Conservation (phyloP, 2,888 invertebrate species). For the Coenonympha arcania region DNA sequence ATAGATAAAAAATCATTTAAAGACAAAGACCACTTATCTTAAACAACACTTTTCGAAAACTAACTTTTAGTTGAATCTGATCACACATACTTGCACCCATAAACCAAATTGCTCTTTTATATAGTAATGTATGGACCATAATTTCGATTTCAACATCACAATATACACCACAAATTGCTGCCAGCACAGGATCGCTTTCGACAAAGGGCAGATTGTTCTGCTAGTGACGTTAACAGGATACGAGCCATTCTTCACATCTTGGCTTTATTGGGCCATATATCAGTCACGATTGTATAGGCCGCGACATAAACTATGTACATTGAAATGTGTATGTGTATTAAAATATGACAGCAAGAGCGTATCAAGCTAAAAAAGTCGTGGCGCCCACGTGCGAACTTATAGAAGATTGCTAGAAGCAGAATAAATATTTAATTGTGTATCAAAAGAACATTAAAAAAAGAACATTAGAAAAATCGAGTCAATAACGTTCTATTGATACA, state of each 20-base stretch:
- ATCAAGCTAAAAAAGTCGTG: no score
- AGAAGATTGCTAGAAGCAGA: no score
- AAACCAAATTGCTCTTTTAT: conserved; percentile 24
- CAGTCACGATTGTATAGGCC: conserved; percentile 37
- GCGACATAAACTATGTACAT: conserved; percentile 13
- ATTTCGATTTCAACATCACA: conserved; percentile 21
- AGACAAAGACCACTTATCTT: no score
- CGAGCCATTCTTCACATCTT: conserved; percentile 58
- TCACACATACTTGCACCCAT: not conserved
- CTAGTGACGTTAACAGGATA: conserved; percentile 62
- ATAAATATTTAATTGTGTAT: no score
- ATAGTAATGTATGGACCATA: not conserved
- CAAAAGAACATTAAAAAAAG: no score
- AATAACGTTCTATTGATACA: no score
- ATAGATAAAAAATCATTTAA: no score
- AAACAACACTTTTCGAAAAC: no score
- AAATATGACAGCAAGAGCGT: no score
- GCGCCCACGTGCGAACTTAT: no score
- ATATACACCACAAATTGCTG: conserved; percentile 49
- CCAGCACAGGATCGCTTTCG: conserved; percentile 50
- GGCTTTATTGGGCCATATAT: conserved; percentile 60
- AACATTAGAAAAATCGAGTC: no score
- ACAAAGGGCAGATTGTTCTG: conserved; percentile 51
- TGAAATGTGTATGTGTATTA: not conserved
- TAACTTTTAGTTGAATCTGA: no score